phyloP scores from a whole-genome alignment of 2,113 vertebrate species.

The Eubucco bourcierii region DNA sequence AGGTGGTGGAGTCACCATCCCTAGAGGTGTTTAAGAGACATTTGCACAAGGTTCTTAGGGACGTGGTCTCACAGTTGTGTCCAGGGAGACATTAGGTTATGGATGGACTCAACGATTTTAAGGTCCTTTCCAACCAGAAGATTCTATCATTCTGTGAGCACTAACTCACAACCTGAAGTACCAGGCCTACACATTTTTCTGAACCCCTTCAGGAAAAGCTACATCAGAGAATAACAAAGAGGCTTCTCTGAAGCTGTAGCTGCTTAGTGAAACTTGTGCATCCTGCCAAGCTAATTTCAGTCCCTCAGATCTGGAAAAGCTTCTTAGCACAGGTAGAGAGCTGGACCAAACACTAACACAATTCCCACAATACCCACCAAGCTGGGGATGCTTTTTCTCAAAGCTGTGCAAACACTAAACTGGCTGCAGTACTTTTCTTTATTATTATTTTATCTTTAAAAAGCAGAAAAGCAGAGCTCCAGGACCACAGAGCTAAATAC shows the following conservation, averaged over 20 bases:
- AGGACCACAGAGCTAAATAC: not conserved
- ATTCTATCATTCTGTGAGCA: no score
- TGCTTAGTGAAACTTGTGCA: not conserved
- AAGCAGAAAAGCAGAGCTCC: not conserved
- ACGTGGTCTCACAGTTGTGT: no score
- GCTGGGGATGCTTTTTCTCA: not conserved
- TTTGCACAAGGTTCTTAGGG: no score
- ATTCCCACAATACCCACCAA: not conserved
- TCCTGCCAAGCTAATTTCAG: not conserved
- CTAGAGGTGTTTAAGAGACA: no score
- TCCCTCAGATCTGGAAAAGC: not conserved
- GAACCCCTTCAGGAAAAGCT: not conserved
- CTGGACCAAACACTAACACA: not conserved
- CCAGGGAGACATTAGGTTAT: no score
- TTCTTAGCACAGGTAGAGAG: not conserved
- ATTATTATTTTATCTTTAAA: not conserved
- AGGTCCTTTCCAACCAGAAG: no score
- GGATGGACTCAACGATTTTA: no score
- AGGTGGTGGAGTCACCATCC: no score
- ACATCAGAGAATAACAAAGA: accelerated
- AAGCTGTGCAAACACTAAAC: not conserved
- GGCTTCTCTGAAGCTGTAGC: not conserved
- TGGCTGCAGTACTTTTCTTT: not conserved
- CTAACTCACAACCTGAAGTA: no score
- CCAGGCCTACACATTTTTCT: no score